Conservation (phyloP, 2,797 vertebrate genomes). For the Philypnodon macrostomus region DNA sequence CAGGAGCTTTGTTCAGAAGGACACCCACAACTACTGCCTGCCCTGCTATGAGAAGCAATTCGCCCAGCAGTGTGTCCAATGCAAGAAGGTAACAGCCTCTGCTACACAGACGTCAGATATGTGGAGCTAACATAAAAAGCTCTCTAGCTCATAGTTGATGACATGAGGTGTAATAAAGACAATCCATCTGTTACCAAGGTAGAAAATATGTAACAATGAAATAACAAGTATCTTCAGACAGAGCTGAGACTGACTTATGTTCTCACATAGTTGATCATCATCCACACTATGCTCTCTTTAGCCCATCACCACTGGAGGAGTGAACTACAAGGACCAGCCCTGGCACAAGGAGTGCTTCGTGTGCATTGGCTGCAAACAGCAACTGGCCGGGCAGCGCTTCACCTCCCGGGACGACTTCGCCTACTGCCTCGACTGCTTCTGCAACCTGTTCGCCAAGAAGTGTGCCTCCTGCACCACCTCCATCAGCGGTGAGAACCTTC, state of each 20-base stretch:
- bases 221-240: not conserved
- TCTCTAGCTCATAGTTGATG: too few species aligned
- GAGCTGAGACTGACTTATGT: not conserved
- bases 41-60: conserved; percentile 92
- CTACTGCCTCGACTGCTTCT: conserved; percentile 93
- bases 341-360: conserved; percentile 96
- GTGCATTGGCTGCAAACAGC: conserved; percentile 89
- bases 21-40: conserved; percentile 86
- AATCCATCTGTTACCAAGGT: too few species aligned
- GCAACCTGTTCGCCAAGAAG: conserved; percentile 91
- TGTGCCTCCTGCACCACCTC: conserved; percentile 87
- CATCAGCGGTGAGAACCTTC: conserved; percentile 81
- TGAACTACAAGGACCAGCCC: conserved; percentile 90
- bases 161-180: too few species aligned
- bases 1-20: conserved; percentile 90
- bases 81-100: conserved; percentile 91
- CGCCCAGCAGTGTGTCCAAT: conserved; percentile 89
- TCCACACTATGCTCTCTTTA: conserved; percentile 41
- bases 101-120: too few species aligned
- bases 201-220: too few species aligned
- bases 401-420: conserved; percentile 88
- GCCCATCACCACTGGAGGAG: conserved; percentile 89
- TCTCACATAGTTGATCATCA: too few species aligned
- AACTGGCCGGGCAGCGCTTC: conserved; percentile 88
- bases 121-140: too few species aligned